Evolutionary conservation across 2,797 vertebrate genomes (phyloP).

Genomic region (Acrossocheilus fasciatus): DNA sequence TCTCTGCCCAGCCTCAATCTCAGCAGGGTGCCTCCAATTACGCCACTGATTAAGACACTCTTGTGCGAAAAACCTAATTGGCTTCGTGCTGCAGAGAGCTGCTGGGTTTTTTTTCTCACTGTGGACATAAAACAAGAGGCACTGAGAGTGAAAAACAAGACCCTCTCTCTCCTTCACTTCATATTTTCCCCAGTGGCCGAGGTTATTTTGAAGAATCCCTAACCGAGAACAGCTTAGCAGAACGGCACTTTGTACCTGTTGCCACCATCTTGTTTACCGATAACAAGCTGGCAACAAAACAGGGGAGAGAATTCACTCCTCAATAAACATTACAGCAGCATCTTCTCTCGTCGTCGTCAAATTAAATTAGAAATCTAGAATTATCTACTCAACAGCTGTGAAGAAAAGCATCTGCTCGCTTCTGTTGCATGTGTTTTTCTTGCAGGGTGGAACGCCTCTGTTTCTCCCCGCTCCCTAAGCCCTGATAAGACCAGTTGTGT

Average conservation of each 20-base stretch:
- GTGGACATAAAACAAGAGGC: constrained; percentile 61
- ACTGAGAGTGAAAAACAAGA: constrained; percentile 55
- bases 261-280: constrained; percentile 60
- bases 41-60: constrained; percentile 85
- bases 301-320: constrained; percentile 47
- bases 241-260: constrained; percentile 61
- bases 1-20: constrained; percentile 65
- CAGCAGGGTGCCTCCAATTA: constrained; percentile 86
- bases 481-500: constrained; percentile 54
- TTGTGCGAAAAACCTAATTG: constrained; percentile 74
- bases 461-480: constrained; percentile 33
- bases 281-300: constrained; percentile 50
- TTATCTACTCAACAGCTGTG: constrained; percentile 62
- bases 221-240: constrained; percentile 50
- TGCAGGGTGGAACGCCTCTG: constrained; percentile 1
- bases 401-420: constrained; percentile 43
- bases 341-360: constrained; percentile 55
- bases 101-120: constrained; percentile 50
- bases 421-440: constrained; percentile 53
- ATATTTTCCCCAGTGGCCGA: constrained; percentile 51
- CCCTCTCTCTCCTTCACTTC: constrained; percentile 50
- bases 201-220: constrained; percentile 62
- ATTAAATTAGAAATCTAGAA: constrained; percentile 59
- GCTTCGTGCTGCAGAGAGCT: constrained; percentile 61
- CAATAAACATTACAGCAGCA: constrained; percentile 52